phyloP scores from a whole-genome alignment of 1,140 invertebrate genomes.

The Pteromalus puparum region DNA sequence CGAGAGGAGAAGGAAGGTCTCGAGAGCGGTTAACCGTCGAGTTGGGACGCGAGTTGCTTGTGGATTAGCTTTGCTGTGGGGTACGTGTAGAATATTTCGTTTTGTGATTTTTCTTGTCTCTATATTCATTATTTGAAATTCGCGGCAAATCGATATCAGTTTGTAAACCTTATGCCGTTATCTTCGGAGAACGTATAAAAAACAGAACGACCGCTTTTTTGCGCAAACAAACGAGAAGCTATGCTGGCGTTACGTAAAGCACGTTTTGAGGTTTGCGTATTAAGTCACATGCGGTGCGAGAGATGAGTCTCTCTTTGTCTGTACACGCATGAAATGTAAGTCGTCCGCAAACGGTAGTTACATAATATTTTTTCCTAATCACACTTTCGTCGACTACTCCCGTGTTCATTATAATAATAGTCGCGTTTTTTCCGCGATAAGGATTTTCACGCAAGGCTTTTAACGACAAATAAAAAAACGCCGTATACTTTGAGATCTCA shows the following conservation, averaged over 20 bases:
- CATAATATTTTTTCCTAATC: neutral
- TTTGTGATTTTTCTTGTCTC: no score
- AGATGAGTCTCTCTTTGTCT: neutral
- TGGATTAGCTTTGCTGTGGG: no score
- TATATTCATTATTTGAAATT: no score
- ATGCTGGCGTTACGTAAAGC: neutral
- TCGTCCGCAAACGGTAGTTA: neutral
- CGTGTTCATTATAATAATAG: neutral
- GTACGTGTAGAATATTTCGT: no score
- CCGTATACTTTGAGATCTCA: neutral
- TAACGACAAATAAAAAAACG: neutral
- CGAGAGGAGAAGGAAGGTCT: no score
- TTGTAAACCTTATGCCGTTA: no score
- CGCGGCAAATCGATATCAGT: no score
- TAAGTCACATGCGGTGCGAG: neutral
- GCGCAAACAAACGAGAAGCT: neutral
- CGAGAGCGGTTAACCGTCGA: no score
- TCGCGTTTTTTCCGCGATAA: constrained; percentile 8
- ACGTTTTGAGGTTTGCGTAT: constrained; percentile 24
- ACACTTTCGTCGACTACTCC: neutral
- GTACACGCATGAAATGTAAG: neutral
- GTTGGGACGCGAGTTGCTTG: no score
- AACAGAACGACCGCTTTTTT: neutral
- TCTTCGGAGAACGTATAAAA: no score
- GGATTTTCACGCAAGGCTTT: neutral